Evolutionary conservation across 2,113 vertebrate species (phyloP).

Genomic region (Urocolius indicus): DNA sequence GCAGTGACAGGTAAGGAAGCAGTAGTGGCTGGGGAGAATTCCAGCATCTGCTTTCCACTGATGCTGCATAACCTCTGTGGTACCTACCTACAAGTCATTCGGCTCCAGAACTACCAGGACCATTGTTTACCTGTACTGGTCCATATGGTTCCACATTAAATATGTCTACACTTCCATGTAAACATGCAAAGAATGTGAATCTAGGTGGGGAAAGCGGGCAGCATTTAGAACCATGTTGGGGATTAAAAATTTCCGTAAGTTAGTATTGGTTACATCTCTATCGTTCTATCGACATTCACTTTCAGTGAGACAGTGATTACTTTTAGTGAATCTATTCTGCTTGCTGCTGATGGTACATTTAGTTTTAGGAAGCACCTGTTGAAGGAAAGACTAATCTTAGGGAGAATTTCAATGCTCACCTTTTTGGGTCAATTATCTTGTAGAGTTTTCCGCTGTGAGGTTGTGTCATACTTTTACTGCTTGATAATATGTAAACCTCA

Average conservation of each 20-base stretch:
- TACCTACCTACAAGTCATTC: neutral
- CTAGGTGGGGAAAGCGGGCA: neutral
- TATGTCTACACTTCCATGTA: neutral
- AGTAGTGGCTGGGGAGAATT: neutral
- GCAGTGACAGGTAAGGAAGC: neutral
- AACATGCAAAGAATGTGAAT: neutral
- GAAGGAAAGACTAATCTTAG: neutral
- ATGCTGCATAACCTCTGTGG: neutral
- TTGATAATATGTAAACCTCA: slow-evolving; percentile 94
- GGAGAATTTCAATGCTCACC: slow-evolving; percentile 75
- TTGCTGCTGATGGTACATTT: neutral
- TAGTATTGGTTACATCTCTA: neutral
- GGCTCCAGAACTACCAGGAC: neutral
- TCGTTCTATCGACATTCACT: neutral
- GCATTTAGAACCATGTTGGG: neutral
- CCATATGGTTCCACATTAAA: neutral
- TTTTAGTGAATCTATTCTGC: neutral
- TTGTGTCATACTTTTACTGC: slow-evolving; percentile 94
- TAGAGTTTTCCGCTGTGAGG: slow-evolving; percentile 95
- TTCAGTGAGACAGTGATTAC: neutral
- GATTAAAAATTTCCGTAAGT: neutral
- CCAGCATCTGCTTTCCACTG: neutral
- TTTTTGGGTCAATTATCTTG: slow-evolving; percentile 96
- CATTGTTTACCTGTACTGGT: neutral
- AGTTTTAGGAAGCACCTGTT: neutral